Evolutionary conservation across 2,797 vertebrate species (phyloP).

Genomic region (Silurus aristotelis): DNA sequence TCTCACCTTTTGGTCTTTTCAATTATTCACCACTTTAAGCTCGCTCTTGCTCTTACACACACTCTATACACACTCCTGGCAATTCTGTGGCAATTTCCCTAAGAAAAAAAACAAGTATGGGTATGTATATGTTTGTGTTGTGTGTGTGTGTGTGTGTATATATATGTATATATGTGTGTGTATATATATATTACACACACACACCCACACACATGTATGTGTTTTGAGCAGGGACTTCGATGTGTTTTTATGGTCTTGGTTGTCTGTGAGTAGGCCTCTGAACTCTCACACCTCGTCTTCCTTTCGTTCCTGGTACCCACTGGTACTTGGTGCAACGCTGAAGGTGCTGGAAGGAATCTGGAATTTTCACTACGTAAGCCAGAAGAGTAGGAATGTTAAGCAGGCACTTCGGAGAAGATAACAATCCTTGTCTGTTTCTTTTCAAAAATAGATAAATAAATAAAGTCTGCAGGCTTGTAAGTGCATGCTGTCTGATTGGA

Average conservation of each 20-base stretch:
- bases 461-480: slow-evolving; percentile 28
- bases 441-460: slow-evolving; percentile 45
- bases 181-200: too few species aligned
- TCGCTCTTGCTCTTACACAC: neutral
- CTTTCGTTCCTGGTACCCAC: slow-evolving; percentile 52
- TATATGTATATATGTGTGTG: too few species aligned
- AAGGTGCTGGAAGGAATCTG: slow-evolving; percentile 48
- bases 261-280: neutral
- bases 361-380: slow-evolving; percentile 41
- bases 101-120: too few species aligned
- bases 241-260: neutral
- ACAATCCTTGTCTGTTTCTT: slow-evolving; percentile 59
- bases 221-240: too few species aligned
- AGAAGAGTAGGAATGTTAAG: slow-evolving; percentile 56
- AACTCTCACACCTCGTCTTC: neutral
- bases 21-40: slow-evolving; percentile 32
- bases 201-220: too few species aligned
- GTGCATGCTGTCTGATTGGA: slow-evolving; percentile 1
- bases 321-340: slow-evolving; percentile 53
- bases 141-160: too few species aligned
- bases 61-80: neutral
- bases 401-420: slow-evolving; percentile 56
- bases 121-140: too few species aligned
- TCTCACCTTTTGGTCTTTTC: slow-evolving; percentile 36
- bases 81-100: neutral